Evolutionary conservation across 64 coral and sea anemone genomes (phyloP).

Genomic region (Montipora sp.): DNA sequence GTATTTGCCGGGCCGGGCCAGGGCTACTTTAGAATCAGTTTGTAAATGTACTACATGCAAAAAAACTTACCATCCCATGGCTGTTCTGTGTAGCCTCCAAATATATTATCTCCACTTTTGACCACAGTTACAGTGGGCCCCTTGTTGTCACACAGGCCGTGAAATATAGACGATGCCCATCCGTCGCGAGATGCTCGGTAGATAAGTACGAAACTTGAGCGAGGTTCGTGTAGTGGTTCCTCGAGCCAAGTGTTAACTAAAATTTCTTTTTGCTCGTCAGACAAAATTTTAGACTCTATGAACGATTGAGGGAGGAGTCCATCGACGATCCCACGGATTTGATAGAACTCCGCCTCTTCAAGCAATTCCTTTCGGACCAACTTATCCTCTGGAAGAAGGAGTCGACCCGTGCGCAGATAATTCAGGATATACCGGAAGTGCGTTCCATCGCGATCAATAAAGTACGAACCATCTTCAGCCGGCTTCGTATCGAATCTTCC

Average conservation of each 20-base stretch:
- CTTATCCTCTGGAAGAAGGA: slow-evolving; percentile 3
- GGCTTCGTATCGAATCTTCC: slow-evolving; percentile 9
- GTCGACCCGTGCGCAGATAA: slow-evolving; percentile 27
- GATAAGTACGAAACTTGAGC: background rate
- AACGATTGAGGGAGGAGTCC: background rate
- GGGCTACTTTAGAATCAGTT: too few species aligned
- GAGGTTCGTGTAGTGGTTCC: background rate
- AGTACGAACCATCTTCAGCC: slow-evolving; percentile 20
- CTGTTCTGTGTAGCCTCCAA: slow-evolving; percentile 64
- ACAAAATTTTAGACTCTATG: background rate
- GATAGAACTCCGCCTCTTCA: slow-evolving; percentile 33
- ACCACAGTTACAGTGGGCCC: slow-evolving; percentile 64
- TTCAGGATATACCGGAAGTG: slow-evolving; percentile 54
- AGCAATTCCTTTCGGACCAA: background rate
- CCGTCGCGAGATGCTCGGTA: background rate
- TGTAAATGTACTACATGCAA: too few species aligned
- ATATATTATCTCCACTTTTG: slow-evolving; percentile 57
- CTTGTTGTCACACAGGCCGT: slow-evolving; percentile 44
- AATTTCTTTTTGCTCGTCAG: background rate
- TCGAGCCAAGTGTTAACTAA: background rate
- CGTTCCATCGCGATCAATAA: slow-evolving; percentile 52
- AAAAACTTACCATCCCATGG: slow-evolving; percentile 5
- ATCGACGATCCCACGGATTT: slow-evolving; percentile 31
- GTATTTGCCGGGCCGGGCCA: too few species aligned
- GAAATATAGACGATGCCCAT: slow-evolving; percentile 8